A percentile compares a stretch with the other conserved stretches of the same genome.
phyloP scores from a whole-genome alignment of 2,113 vertebrate species.

The Salvelinus sp. region DNA sequence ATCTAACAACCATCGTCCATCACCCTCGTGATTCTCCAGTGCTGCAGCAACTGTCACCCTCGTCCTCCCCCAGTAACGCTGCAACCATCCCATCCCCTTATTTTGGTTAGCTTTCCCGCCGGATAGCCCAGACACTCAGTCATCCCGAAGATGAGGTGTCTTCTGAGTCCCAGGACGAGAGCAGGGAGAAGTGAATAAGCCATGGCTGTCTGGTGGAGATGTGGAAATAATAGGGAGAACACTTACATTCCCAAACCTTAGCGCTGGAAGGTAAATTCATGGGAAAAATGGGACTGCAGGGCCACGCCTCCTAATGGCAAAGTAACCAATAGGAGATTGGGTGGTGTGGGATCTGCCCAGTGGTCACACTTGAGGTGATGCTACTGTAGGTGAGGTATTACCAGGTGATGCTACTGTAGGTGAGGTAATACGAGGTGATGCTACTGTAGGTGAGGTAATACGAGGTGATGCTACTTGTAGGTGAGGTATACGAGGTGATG shows the following conservation, averaged over 20 bases:
- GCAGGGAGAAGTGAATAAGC: constrained; percentile 39
- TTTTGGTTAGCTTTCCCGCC: constrained; percentile 65
- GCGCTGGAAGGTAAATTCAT: not conserved
- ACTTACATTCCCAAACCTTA: not conserved
- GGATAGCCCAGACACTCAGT: constrained; percentile 71
- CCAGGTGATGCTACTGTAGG: too few species aligned
- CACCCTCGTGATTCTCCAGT: constrained; percentile 59
- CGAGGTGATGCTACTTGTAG: too few species aligned
- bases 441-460: too few species aligned
- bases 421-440: too few species aligned
- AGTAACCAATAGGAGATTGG: too few species aligned
- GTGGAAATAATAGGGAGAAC: constrained; percentile 20
- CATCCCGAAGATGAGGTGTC: constrained; percentile 57
- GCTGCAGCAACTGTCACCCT: too few species aligned
- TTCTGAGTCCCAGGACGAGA: not conserved
- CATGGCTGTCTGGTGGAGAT: constrained; percentile 46
- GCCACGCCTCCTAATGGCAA: too few species aligned
- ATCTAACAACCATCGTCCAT: constrained; percentile 76
- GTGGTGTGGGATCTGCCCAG: too few species aligned
- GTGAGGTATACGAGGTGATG: too few species aligned
- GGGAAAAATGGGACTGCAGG: too few species aligned
- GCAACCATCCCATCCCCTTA: constrained; percentile 58
- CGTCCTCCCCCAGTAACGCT: constrained; percentile 14
- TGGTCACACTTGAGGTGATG: too few species aligned
- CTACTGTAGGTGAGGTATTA: too few species aligned